Conservation (phyloP, 2,113 vertebrate genomes). For the Psilopsiagon aymara region DNA sequence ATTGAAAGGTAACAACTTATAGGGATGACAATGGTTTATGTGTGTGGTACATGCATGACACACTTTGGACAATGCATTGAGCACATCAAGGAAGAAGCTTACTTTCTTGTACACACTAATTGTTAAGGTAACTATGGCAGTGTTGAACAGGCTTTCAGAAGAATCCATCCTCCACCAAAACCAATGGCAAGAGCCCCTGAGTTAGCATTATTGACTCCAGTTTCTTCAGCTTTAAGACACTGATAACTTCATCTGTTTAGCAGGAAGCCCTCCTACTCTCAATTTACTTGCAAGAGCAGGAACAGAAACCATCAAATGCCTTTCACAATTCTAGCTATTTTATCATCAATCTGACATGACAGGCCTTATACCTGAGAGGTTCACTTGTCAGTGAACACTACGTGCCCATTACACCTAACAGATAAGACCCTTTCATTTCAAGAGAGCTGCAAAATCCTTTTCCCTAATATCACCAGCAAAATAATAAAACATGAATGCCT, state of each 20-base stretch:
- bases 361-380: neutral
- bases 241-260: neutral
- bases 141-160: neutral
- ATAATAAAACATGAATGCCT: neutral
- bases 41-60: neutral
- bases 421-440: neutral
- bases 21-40: too few species aligned
- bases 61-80: neutral
- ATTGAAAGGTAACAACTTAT: neutral
- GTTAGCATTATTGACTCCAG: neutral
- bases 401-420: neutral
- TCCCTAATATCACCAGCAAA: neutral
- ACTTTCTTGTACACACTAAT: neutral
- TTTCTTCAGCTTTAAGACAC: neutral
- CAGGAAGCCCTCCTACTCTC: neutral
- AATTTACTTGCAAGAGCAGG: neutral
- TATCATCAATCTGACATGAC: slow-evolving; percentile 9
- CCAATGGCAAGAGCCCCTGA: neutral
- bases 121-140: neutral
- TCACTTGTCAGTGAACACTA: neutral
- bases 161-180: neutral
- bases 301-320: neutral
- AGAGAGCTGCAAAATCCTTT: neutral
- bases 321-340: neutral
- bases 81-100: neutral